A percentile compares a stretch with the other conserved stretches of the same genome.
phyloP scores from a whole-genome alignment of 2,113 vertebrate genomes.

The Alethe castanea region DNA sequence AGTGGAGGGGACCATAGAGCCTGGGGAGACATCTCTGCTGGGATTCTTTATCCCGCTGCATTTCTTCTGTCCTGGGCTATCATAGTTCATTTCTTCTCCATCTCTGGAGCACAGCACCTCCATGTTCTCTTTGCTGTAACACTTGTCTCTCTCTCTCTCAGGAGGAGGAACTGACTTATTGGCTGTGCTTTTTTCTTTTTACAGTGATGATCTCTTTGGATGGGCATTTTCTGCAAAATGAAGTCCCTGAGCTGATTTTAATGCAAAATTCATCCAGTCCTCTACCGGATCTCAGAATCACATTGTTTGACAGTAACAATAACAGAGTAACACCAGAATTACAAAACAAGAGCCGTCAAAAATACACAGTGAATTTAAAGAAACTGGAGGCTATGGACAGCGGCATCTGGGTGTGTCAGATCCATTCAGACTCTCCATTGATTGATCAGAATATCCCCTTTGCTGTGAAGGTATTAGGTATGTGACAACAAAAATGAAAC shows the following conservation, averaged over 20 bases:
- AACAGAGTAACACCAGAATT: background rate
- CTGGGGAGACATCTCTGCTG: background rate
- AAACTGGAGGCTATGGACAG: background rate
- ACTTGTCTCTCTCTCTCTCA: background rate
- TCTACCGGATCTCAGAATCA: background rate
- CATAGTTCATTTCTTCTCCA: background rate
- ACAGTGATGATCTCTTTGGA: background rate
- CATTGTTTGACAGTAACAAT: background rate
- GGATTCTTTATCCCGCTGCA: background rate
- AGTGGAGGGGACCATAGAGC: background rate
- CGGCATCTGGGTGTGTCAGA: slow-evolving; percentile 47
- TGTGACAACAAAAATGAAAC: background rate
- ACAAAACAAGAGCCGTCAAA: fast-evolving
- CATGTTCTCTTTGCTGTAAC: background rate
- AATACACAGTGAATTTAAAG: background rate
- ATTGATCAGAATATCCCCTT: background rate
- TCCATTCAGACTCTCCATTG: background rate
- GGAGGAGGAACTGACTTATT: background rate
- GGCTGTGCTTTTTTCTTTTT: background rate
- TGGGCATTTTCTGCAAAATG: background rate
- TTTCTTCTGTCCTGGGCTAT: background rate
- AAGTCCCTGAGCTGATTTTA: slow-evolving; percentile 34
- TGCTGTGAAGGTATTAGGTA: slow-evolving; percentile 67
- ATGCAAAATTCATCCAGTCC: background rate
- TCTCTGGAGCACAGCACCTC: background rate